Evolutionary conservation across 2,888 invertebrate species (phyloP).

Genomic region (Aphodius sticticus): DNA sequence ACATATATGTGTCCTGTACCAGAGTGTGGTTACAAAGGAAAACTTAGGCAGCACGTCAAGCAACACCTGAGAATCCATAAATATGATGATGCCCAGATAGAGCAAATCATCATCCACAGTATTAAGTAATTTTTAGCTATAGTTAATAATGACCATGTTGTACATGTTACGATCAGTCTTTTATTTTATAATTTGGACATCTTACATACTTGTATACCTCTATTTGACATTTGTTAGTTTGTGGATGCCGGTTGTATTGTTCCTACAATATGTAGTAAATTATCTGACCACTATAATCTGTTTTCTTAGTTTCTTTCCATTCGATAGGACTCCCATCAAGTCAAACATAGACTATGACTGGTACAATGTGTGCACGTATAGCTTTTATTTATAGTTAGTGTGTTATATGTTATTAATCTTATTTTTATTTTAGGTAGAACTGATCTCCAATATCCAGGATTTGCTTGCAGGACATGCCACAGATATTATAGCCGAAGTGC

Average conservation of each 20-base stretch:
- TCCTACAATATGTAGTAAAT: no score
- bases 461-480: slow-evolving; percentile 36
- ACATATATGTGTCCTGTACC: slow-evolving; percentile 33
- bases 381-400: background rate
- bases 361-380: background rate
- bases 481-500: slow-evolving; percentile 16
- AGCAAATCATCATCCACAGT: slow-evolving; percentile 5
- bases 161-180: no score
- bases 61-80: slow-evolving; percentile 31
- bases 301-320: no score
- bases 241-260: no score
- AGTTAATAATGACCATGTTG: background rate
- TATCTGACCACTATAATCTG: no score
- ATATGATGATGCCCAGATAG: slow-evolving; percentile 13
- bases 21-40: slow-evolving; percentile 32
- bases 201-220: no score
- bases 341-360: no score
- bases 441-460: slow-evolving; percentile 4
- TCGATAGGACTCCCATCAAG: no score
- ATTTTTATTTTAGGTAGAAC: background rate
- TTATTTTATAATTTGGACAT: no score
- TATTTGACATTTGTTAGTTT: no score
- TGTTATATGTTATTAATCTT: background rate
- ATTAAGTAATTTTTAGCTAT: background rate
- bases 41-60: slow-evolving; percentile 34